Evolutionary conservation across 2,797 vertebrate species (phyloP).

Genomic region (Acrocephalus scirpaceus): DNA sequence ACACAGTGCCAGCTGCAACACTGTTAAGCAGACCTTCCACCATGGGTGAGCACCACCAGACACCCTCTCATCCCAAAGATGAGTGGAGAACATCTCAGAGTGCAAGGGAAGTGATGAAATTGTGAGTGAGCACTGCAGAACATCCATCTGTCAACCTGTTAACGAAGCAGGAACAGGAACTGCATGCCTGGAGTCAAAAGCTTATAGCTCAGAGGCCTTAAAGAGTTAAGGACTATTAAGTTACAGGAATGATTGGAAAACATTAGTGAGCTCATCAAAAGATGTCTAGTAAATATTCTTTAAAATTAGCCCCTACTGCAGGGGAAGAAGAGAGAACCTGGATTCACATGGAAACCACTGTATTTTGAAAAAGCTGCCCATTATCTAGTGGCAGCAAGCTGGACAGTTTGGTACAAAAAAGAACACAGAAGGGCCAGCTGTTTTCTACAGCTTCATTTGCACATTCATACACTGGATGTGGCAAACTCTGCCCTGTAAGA

Average conservation of each 20-base stretch:
- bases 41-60: neutral
- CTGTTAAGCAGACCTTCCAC: neutral
- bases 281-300: neutral
- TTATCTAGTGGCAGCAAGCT: neutral
- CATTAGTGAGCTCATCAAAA: neutral
- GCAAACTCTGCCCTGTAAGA: neutral
- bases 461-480: fast-evolving
- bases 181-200: neutral
- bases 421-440: neutral
- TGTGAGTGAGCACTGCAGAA: neutral
- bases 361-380: neutral
- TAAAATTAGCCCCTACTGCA: neutral
- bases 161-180: neutral
- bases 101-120: neutral
- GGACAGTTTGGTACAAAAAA: neutral
- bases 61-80: neutral
- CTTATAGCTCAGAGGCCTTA: neutral
- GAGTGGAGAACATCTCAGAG: neutral
- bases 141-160: neutral
- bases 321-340: neutral
- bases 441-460: neutral
- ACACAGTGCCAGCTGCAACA: neutral
- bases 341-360: neutral
- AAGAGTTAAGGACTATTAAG: neutral
- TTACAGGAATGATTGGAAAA: neutral